Evolutionary conservation across 2,888 invertebrate species (phyloP).

Genomic region (Aspidiotus rigidus): DNA sequence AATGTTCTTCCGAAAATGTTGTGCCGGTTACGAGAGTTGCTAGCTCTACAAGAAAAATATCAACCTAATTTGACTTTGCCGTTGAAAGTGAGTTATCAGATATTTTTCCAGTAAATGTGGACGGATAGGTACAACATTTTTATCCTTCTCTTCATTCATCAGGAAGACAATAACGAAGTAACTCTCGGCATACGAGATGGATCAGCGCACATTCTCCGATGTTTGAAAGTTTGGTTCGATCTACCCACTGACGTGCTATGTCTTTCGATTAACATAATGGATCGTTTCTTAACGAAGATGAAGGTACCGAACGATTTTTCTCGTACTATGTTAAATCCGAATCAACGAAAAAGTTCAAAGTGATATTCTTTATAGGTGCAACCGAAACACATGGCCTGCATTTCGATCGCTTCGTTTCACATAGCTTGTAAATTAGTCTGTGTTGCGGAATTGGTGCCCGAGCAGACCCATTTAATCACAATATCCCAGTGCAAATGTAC

Average conservation of each 20-base stretch:
- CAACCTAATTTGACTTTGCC: slow-evolving; percentile 60
- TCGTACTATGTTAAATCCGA: neutral
- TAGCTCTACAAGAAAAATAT: slow-evolving; percentile 60
- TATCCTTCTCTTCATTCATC: slow-evolving; percentile 32
- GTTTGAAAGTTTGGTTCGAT: slow-evolving; percentile 77
- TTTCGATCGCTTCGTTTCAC: slow-evolving; percentile 76
- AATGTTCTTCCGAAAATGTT: slow-evolving; percentile 43
- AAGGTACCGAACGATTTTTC: slow-evolving; percentile 49
- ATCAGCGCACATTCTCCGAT: slow-evolving; percentile 69
- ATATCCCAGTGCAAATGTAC: slow-evolving; percentile 72
- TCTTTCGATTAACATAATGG: slow-evolving; percentile 67
- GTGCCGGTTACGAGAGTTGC: slow-evolving; percentile 56
- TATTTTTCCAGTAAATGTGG: neutral
- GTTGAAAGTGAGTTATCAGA: slow-evolving; percentile 49
- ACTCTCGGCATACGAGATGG: slow-evolving; percentile 67
- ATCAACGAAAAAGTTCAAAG: neutral
- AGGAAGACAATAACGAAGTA: slow-evolving; percentile 59
- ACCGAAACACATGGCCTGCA: slow-evolving; percentile 77
- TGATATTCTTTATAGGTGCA: slow-evolving; percentile 46
- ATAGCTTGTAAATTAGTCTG: slow-evolving; percentile 58
- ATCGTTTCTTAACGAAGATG: slow-evolving; percentile 74
- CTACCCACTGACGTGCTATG: slow-evolving; percentile 68
- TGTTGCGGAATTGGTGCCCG: slow-evolving; percentile 40
- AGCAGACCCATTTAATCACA: slow-evolving; percentile 53
- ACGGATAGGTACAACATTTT: slow-evolving; percentile 1